Base-by-base conservation (phyloP, 2,888 invertebrate genomes). In the Halocaridina rubra region DNA sequence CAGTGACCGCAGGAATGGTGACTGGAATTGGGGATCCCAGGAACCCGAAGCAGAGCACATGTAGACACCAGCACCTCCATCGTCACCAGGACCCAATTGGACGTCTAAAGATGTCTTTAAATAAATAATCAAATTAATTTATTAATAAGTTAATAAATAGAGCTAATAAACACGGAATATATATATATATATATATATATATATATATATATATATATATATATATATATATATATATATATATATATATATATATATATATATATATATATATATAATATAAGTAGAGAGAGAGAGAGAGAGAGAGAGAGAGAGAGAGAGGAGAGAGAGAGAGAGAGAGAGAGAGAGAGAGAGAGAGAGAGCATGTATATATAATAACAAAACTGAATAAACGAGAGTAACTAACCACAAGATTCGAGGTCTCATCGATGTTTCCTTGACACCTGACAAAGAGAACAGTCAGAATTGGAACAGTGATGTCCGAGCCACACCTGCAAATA, bases 21-120 rank as follows among this genome's bases (percentile, higher is more conserved):
- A 76, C n/a, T 30, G 29, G 29, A 76, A 53, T 29, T 29, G 27
- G 16, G 75, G 75, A 29, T 76, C 75, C 75, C 75, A 76, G 2
- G 75, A 46, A 4, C 75, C 57, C 10, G 30, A 29, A 3, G 29
- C 7, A 2, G 29, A 29, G 22, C 75, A 76, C n/a, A 19, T 24
- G 30, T 76, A 76, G 8, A 76, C 57, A 3, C 75, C 75, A 57
- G 53, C 75, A 7, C n/a, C 27, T 10, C 75, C 59, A 1, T 57
- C 30, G 1, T 27, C 59, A 0, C 29, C 75, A 0, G 53, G 59
- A 2, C 16, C 33, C 2, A 27, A 39, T 3, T 46, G 5, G 3
- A 46, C 46, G 19, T 27, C 46, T 19, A 74, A 22, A 10, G 32
- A 5, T 3, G 33, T 33, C 75, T 53, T n/a, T n/a, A n/a, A n/a